Conservation (phyloP, 2,797 vertebrate genomes). For the Acomys russatus region DNA sequence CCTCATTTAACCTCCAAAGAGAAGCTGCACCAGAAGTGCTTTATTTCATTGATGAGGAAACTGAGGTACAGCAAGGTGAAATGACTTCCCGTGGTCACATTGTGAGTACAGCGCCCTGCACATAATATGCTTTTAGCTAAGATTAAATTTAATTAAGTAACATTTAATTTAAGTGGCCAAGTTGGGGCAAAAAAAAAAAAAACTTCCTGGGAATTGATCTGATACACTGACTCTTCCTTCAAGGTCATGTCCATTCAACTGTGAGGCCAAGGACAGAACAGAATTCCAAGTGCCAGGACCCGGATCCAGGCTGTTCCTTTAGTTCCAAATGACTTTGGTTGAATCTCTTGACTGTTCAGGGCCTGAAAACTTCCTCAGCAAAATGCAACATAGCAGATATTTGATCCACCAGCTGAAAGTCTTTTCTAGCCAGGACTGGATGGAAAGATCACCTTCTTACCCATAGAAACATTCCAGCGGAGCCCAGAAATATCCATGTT, state of each 20-base stretch:
- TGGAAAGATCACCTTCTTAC: background rate
- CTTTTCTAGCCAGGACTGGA: background rate
- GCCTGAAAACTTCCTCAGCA: slow-evolving; percentile 11
- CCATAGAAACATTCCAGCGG: background rate
- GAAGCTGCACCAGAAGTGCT: background rate
- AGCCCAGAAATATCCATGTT: background rate
- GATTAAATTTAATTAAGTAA: slow-evolving; percentile 23
- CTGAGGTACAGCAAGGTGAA: background rate
- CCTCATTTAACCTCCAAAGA: background rate
- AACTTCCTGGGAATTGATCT: slow-evolving; percentile 18
- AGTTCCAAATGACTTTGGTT: background rate
- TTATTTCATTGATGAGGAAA: background rate
- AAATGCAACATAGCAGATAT: slow-evolving; percentile 14
- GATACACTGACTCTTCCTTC: background rate
- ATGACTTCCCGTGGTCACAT: background rate
- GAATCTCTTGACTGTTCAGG: background rate
- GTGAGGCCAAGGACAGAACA: slow-evolving; percentile 21
- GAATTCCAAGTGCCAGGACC: slow-evolving; percentile 13
- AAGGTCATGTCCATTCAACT: slow-evolving; percentile 10
- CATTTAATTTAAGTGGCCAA: slow-evolving; percentile 30
- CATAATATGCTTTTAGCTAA: background rate
- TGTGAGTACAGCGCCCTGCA: background rate
- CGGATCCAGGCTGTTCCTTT: background rate
- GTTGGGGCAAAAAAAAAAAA: background rate
- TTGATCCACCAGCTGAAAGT: background rate